Base-by-base conservation (phyloP, 2,888 invertebrate genomes). In the Agrilus biguttatus region DNA sequence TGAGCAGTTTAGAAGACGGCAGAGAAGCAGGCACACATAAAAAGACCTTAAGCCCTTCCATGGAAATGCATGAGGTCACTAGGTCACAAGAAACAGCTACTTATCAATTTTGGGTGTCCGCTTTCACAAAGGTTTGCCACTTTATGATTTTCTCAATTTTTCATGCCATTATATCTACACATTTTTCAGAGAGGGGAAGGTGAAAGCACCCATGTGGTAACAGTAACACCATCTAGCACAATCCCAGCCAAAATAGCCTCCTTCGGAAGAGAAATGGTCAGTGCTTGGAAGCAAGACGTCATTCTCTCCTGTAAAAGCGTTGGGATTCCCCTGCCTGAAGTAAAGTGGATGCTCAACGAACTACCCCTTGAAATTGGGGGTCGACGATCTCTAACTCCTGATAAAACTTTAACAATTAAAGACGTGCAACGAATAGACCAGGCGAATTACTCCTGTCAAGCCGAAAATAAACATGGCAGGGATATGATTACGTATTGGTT, bases 171-270 rank as follows among this genome's bases (percentile, higher is more conserved):
- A n/a, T 12, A 6, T 14, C 21, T 10, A 21, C 21, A 33, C 36
- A 35, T 36, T 39, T 51, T 53, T 8, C 46, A 65, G 66, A 62
- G 86, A 40, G 90, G 90, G 0, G 89, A 89, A 66, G 89, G 90
- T 8, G 81, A 83, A 53, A 76, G 82, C 47, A 87, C 87, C 0
- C 72, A 80, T 44, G 82, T 84, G 8, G 80, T 83, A 36, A 82
- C 82, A 3, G 80, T 86, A 33, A 72, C 80, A 14, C 84, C 86
- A 1, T 77, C 80, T 36, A 80, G 80, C 56, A 80, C 70, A 74
- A 90, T 90, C 45, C 85, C 90, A 37, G 91, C 91, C 33, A 74
- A 80, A 62, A 90, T 93, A 60, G 85, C 89, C 3, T 90, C 90
- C 39, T 92, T 92, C 65, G 86, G 87, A 52, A 74, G 79, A 48